Base-by-base conservation (phyloP, 1,140 invertebrate species). In the Himalopsyche phryganea region DNA sequence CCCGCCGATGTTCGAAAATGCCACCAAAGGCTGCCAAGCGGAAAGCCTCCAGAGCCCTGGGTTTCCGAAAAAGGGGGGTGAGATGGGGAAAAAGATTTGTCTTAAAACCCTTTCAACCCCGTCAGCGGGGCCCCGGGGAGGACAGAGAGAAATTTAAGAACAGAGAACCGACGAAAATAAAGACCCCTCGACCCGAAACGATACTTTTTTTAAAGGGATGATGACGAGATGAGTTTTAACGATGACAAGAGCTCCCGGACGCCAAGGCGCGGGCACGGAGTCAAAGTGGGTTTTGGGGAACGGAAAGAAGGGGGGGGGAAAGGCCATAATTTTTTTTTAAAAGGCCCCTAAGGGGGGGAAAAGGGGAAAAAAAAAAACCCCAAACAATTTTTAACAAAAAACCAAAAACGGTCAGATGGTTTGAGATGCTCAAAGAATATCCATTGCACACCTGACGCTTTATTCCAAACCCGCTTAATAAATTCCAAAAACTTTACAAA, bases 251-350 rank as follows among this genome's bases (percentile, higher is more conserved):
- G 3, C 83, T 84, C 67, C 80, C 78, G 60, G 82, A 82, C 69
- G 83, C 83, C 60, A 81, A 83, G 65, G 68, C 75, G 66, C 77
- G 73, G 77, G 80, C 87, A 89, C 86, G 89, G 88, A 90, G 88
- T 90, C 87, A 68, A 89, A 87, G 84, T 83, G 83, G 73, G 17
- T 61, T 63, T 73, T 70, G 59, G 76, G 76, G 63, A 84, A 80
- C 67, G 68, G 69, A 47, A 70, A 61, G 53, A 77, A 72, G 66
- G 68, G 72, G 66, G 60, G 66, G 55, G 67, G 67, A 65, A 78
- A 76, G 71, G 66, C 75, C 56, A 35, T 13, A 78, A 78, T 78
- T n/a, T n/a, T n/a, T n/a, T n/a, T n/a, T n/a, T n/a, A n/a, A n/a
- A n/a, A n/a, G n/a, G n/a, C 66, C 60, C 54, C 69, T 58, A 57